Conservation (phyloP, 1,140 invertebrate genomes). For the Venustaconcha ellipsiformis region DNA sequence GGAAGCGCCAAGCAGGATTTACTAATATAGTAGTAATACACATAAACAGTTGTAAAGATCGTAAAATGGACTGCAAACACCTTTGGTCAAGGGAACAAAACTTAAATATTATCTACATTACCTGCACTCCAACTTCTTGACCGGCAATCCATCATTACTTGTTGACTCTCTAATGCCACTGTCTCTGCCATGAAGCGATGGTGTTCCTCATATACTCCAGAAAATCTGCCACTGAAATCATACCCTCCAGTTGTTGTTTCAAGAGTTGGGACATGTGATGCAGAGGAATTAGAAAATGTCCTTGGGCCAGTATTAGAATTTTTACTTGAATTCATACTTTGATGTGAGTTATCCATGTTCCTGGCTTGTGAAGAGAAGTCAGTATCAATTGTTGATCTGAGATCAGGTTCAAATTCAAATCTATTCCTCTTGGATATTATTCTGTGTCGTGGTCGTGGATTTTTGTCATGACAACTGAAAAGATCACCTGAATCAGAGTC, state of each 20-base stretch:
- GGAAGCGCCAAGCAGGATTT: neutral
- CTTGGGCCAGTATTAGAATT: neutral
- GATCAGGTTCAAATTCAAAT: constrained; percentile 35
- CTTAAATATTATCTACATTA: constrained; percentile 9
- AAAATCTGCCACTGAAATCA: constrained; percentile 62
- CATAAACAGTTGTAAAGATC: neutral
- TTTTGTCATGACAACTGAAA: constrained; percentile 9
- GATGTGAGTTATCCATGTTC: too few species aligned
- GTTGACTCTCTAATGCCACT: constrained; percentile 15
- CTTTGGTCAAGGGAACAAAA: neutral
- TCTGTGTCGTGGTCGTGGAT: constrained; percentile 18
- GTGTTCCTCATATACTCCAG: constrained; percentile 32
- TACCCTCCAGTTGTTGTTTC: constrained; percentile 38
- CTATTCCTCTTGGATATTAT: constrained; percentile 14
- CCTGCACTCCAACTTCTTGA: constrained; percentile 60
- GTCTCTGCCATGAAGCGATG: constrained; percentile 15
- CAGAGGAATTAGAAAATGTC: neutral
- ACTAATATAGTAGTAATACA: neutral
- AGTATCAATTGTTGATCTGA: constrained; percentile 30
- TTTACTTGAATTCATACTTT: too few species aligned
- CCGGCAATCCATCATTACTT: constrained; percentile 28
- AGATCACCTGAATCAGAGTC: neutral
- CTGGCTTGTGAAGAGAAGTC: constrained; percentile 9
- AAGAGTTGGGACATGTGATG: neutral
- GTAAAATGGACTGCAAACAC: neutral